A percentile compares a stretch with the other conserved stretches of the same genome.
Conservation (phyloP, 1,140 invertebrate species). For the Zophobas atratus region DNA sequence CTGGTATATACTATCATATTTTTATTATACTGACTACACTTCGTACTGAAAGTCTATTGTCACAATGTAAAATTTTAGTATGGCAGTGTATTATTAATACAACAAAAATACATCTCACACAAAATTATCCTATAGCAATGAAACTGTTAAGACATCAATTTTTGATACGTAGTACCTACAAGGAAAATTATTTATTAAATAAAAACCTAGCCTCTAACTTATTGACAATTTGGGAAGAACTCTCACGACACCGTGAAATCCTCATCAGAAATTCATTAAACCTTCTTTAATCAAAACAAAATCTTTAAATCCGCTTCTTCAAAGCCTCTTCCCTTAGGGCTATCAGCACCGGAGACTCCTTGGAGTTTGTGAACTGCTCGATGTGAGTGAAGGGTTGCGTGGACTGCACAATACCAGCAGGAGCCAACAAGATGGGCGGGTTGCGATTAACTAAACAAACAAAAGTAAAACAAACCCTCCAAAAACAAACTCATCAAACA, state of each 20-base stretch:
- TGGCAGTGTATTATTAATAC: slow-evolving; percentile 37
- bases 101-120: slow-evolving; percentile 20
- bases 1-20: no score
- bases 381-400: slow-evolving; percentile 58
- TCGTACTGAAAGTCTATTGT: slow-evolving; percentile 12
- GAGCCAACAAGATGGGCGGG: slow-evolving; percentile 60
- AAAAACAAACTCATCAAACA: neutral
- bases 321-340: slow-evolving; percentile 59
- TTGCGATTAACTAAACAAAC: slow-evolving; percentile 63
- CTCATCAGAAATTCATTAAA: slow-evolving; percentile 5
- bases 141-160: slow-evolving; percentile 5
- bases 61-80: slow-evolving; percentile 22
- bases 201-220: slow-evolving; percentile 39
- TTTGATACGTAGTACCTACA: slow-evolving; percentile 48
- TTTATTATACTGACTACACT: neutral
- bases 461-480: slow-evolving; percentile 26
- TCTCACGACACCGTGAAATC: slow-evolving; percentile 27
- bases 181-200: slow-evolving; percentile 39
- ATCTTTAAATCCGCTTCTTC: slow-evolving; percentile 54
- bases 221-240: slow-evolving; percentile 15
- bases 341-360: slow-evolving; percentile 62
- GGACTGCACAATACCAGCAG: slow-evolving; percentile 64
- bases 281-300: neutral
- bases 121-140: neutral
- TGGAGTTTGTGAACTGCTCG: slow-evolving; percentile 63